Conservation (phyloP, 2,797 vertebrate species). For the Calcarius lapponicus region DNA sequence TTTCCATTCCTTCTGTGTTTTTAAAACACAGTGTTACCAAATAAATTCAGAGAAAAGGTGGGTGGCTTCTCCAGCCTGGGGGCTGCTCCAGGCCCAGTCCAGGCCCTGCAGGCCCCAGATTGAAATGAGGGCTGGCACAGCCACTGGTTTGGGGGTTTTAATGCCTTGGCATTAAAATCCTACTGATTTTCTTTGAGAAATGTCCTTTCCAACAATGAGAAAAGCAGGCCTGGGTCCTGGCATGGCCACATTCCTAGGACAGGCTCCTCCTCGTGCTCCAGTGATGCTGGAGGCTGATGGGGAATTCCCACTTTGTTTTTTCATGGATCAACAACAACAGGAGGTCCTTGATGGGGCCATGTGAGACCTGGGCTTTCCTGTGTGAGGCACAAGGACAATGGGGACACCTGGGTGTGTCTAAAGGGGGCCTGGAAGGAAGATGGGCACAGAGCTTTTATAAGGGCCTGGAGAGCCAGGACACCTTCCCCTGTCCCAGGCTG, state of each 20-base stretch:
- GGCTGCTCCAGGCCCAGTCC: not conserved
- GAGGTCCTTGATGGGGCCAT: fast-evolving
- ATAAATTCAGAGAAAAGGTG: no score
- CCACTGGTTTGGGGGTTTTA: not conserved
- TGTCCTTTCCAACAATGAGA: not conserved
- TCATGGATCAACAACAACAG: fast-evolving
- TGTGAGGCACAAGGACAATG: fast-evolving
- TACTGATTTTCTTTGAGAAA: not conserved
- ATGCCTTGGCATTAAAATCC: no score
- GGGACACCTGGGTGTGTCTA: not conserved
- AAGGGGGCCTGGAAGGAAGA: not conserved
- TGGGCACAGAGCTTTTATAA: not conserved
- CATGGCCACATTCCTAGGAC: not conserved
- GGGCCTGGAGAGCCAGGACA: not conserved
- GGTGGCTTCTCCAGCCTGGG: not conserved
- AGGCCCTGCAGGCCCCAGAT: not conserved
- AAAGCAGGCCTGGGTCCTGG: not conserved
- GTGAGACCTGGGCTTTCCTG: no score
- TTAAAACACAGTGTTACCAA: not conserved
- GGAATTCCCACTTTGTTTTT: not conserved
- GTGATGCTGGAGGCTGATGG: not conserved
- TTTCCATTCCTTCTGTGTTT: not conserved
- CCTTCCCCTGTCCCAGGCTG: no score
- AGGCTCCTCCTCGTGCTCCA: not conserved
- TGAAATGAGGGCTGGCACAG: fast-evolving